phyloP scores from a whole-genome alignment of 2,797 vertebrate species.

The Rhincodon typus region DNA sequence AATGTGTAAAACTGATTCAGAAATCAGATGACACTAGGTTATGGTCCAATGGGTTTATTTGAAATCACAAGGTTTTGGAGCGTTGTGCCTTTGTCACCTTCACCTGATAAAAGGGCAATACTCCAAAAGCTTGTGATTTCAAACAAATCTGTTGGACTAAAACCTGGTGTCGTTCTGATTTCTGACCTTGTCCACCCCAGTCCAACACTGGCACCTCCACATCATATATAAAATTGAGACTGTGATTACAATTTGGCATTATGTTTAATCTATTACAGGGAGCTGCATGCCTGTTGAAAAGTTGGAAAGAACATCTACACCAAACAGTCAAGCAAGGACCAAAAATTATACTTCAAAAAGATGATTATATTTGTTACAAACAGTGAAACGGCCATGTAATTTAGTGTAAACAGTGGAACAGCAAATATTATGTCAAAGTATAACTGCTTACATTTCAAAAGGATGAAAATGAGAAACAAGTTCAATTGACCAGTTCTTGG shows the following conservation, averaged over 20 bases:
- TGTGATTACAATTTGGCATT: background rate
- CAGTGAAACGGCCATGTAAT: background rate
- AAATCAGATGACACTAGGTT: too few species aligned
- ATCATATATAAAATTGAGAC: background rate
- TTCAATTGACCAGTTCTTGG: background rate
- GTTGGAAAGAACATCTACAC: too few species aligned
- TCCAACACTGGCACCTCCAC: too few species aligned
- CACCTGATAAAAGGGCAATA: too few species aligned
- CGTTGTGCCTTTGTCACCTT: too few species aligned
- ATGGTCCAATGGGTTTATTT: too few species aligned
- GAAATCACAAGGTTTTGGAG: too few species aligned
- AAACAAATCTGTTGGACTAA: too few species aligned
- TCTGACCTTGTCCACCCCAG: too few species aligned
- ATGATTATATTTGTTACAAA: conserved; percentile 6
- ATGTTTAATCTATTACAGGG: background rate
- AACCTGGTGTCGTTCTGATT: too few species aligned
- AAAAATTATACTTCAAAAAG: background rate
- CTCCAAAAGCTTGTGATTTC: too few species aligned
- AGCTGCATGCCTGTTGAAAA: background rate
- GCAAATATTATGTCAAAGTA: background rate
- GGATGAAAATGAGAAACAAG: background rate
- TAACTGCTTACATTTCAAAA: background rate
- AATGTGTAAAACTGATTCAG: background rate
- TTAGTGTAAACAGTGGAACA: background rate
- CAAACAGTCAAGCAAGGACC: background rate